phyloP scores from a whole-genome alignment of 1,140 invertebrate species.

The Drosophila paulistorum region DNA sequence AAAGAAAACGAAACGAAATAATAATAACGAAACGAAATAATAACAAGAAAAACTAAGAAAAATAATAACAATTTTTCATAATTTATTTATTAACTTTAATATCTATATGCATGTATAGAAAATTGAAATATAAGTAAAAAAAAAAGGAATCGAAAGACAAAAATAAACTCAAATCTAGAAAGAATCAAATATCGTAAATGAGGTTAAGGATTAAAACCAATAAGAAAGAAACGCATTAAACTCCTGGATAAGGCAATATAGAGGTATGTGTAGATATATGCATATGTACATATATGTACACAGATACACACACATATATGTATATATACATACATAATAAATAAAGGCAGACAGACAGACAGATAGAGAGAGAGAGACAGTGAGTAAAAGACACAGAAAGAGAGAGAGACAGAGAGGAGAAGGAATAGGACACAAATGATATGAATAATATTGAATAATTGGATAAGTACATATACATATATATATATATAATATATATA shows the following conservation, averaged over 20 bases:
- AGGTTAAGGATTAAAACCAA: conserved; percentile 31
- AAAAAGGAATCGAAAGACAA: conserved; percentile 37
- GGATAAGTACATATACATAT: background rate
- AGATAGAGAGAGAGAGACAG: conserved; percentile 2
- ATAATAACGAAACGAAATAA: too few species aligned
- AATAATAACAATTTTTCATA: conserved; percentile 31
- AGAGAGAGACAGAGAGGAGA: background rate
- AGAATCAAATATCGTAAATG: too few species aligned
- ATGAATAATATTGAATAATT: conserved; percentile 11
- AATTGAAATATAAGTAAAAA: conserved; percentile 47
- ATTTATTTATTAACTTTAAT: conserved; percentile 26
- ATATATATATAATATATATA: background rate
- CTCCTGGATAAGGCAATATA: conserved; percentile 32
- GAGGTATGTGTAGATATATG: background rate
- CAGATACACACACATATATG: background rate
- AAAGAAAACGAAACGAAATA: background rate
- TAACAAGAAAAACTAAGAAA: too few species aligned
- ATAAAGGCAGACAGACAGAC: background rate
- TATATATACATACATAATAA: conserved; percentile 10
- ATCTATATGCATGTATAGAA: conserved; percentile 30
- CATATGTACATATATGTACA: background rate
- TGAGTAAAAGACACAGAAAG: background rate
- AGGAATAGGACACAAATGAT: background rate
- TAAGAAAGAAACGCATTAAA: conserved; percentile 14
- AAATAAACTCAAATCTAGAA: conserved; percentile 23